These are phyloP conservation scores for Xiphorhynchus elegans DNA, from an alignment of 2,113 vertebrate genomes.

Conservation along the genomic window DNA sequence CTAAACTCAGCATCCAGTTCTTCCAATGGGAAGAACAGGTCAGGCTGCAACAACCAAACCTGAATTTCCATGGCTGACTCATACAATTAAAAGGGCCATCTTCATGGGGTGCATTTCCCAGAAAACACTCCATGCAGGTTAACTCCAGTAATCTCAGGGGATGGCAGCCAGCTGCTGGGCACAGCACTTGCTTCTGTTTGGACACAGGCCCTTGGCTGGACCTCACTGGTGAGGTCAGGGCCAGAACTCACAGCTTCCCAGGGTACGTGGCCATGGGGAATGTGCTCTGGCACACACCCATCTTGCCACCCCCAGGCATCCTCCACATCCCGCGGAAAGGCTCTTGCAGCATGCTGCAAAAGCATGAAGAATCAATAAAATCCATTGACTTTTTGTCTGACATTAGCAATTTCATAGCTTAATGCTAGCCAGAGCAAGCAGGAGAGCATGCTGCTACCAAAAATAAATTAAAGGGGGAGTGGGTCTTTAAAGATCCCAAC, in stretches of 20 bases:
- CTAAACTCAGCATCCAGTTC: background rate
- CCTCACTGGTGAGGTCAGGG: background rate
- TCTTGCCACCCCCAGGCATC: background rate
- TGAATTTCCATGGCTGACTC: background rate
- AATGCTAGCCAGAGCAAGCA: background rate
- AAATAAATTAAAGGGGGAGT: background rate
- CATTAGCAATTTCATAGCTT: background rate
- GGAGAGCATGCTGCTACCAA: background rate
- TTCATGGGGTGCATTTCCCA: background rate
- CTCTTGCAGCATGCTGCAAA: background rate
- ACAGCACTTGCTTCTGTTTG: background rate
- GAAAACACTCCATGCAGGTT: background rate
- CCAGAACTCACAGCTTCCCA: rapidly evolving
- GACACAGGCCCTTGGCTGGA: background rate
- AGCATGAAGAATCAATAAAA: constrained; percentile 16
- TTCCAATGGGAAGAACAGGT: background rate
- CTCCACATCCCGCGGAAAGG: background rate
- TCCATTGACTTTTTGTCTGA: background rate
- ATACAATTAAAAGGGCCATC: background rate
- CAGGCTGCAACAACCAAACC: background rate
- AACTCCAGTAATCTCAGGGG: background rate
- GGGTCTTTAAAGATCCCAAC: background rate
- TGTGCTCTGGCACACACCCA: rapidly evolving
- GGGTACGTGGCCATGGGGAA: rapidly evolving
- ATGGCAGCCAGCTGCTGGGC: background rate